Evolutionary conservation across 2,888 invertebrate species (phyloP), one percentile per base, ranked within the genome.

Genomic region (Eucriotettix oculatus): DNA sequence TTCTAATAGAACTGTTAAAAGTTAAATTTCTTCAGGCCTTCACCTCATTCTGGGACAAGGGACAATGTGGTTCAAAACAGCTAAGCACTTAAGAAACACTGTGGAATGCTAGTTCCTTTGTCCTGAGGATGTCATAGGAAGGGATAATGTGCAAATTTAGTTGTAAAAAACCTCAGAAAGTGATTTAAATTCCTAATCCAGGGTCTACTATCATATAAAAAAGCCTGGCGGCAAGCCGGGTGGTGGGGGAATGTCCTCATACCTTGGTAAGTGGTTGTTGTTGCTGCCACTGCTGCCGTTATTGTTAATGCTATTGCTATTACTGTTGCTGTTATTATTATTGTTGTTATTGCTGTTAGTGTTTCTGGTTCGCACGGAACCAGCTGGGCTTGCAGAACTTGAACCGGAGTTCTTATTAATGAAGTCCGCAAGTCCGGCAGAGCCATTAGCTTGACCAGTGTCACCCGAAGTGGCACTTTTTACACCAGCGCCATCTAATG

Each of bases 271-370:
- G 60, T 65, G 60, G 52, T 63, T 63, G 61, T 60, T 64, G 61
- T 67, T 69, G 54, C 60, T 64, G 57, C 62, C 66, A 58, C 66
- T 68, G 53, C 60, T 64, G 57, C 63, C 67, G 58, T 66, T 68
- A 62, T 59, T 64, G 58, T 65, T 63, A 52, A 44, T 57, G 54
- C 29, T 58, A 48, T 58, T 61, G 56, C 55, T 61, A 58, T 61
- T 58, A 52, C 48, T 43, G 42, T 57, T 48, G 48, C n/a, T 48
- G 56, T 58, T 61, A 58, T 61, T 58, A 52, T 54, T 43, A 48
- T 57, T 48, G 48, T 48, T 48, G 48, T 14, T n/a, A 48, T 48
- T n/a, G 12, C 14, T 48, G 48, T 48, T 48, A 48, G 48, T 48
- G n/a, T 48, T n/a, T 12, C n/a, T 12, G n/a, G 48, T 48, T 12